These are phyloP conservation scores for Osmerus mordax DNA, from an alignment of 2,113 vertebrate species.

Conservation along the genomic window DNA sequence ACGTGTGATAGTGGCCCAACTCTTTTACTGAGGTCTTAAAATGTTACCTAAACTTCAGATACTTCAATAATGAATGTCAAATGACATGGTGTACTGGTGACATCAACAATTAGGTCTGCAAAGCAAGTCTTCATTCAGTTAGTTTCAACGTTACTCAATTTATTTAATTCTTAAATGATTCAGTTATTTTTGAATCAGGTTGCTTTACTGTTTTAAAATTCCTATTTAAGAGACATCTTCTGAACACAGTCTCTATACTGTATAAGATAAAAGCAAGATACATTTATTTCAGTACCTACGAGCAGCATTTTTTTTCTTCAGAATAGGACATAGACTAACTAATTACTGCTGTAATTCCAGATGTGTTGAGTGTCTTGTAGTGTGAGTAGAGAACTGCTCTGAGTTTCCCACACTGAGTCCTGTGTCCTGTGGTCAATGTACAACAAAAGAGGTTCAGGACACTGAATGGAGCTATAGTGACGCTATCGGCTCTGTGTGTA, in stretches of 20 bases:
- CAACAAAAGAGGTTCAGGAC: slow-evolving; percentile 7
- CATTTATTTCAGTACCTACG: neutral
- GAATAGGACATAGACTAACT: neutral
- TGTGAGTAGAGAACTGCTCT: slow-evolving; percentile 15
- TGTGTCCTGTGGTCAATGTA: slow-evolving; percentile 21
- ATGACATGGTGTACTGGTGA: neutral
- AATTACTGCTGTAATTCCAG: slow-evolving; percentile 5
- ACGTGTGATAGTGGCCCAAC: slow-evolving; percentile 12
- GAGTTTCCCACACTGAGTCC: slow-evolving; percentile 17
- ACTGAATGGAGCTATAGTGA: slow-evolving; percentile 22
- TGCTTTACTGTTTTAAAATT: too few relatives aligned
- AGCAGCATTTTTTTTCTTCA: neutral
- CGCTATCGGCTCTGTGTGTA: slow-evolving; percentile 13
- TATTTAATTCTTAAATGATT: too few relatives aligned
- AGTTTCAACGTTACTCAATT: too few relatives aligned
- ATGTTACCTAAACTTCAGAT: neutral
- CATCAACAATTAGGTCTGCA: neutral
- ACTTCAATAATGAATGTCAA: neutral
- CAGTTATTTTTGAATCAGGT: too few relatives aligned
- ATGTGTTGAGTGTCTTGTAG: slow-evolving; percentile 4
- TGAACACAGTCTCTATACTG: too few relatives aligned
- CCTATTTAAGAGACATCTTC: too few relatives aligned
- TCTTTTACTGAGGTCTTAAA: neutral
- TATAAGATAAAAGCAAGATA: too few relatives aligned
- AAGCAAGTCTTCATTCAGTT: neutral